Conservation (phyloP, 1,140 invertebrate genomes). For the Pararge aegeria region DNA sequence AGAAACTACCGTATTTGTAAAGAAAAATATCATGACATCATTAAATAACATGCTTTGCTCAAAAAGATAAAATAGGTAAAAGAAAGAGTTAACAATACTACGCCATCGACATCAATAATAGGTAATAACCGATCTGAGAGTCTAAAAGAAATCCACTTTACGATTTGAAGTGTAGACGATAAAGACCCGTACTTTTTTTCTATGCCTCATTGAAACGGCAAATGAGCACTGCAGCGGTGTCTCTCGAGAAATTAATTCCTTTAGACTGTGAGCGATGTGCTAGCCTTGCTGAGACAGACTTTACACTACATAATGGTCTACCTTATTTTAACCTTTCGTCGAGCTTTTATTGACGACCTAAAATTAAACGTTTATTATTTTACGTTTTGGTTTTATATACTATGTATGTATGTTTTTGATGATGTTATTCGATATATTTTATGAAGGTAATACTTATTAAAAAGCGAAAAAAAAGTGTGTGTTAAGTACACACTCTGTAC, state of each 20-base stretch:
- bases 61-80: too few species aligned
- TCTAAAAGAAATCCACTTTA: background rate
- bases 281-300: constrained; percentile 9
- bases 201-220: constrained; percentile 1
- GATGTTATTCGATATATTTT: too few species aligned
- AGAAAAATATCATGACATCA: too few species aligned
- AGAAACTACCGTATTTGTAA: too few species aligned
- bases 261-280: constrained; percentile 17
- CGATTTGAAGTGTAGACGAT: background rate
- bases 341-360: background rate
- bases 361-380: background rate
- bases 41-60: too few species aligned
- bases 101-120: background rate
- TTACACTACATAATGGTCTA: background rate
- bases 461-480: too few species aligned
- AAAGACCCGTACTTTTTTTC: background rate
- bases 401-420: too few species aligned
- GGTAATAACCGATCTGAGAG: background rate
- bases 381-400: too few species aligned
- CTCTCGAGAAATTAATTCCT: constrained; percentile 31
- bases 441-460: too few species aligned
- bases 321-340: constrained; percentile 8
- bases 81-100: background rate
- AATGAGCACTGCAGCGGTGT: constrained; percentile 17
- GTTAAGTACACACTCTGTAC: too few species aligned